phyloP scores from a whole-genome alignment of 1,140 invertebrate species.

The Meteorus sp. region DNA sequence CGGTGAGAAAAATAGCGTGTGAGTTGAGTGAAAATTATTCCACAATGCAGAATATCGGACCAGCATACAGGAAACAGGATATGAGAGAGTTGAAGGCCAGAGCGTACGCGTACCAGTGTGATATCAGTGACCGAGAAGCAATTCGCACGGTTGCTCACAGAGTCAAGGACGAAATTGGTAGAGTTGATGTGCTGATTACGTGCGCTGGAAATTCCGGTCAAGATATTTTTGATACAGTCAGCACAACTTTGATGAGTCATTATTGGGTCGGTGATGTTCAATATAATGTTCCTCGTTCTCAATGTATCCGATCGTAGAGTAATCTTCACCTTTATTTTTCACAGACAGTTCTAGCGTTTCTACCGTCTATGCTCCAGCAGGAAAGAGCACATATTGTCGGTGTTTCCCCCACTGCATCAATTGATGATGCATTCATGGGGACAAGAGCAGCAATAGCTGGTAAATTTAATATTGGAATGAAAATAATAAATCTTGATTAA shows the following conservation, averaged over 20 bases:
- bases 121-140: conserved; percentile 39
- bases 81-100: conserved; percentile 13
- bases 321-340: conserved; percentile 21
- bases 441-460: conserved; percentile 48
- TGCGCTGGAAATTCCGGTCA: conserved; percentile 38
- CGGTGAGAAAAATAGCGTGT: conserved; percentile 34
- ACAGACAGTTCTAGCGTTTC: conserved; percentile 51
- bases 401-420: conserved; percentile 45
- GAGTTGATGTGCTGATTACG: conserved; percentile 52
- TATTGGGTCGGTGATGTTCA: conserved; percentile 45
- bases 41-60: conserved; percentile 27
- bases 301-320: not conserved
- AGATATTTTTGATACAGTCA: conserved; percentile 44
- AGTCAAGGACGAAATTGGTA: conserved; percentile 47
- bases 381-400: conserved; percentile 45
- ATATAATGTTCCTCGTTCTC: conserved; percentile 11
- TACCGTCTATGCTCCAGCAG: conserved; percentile 46
- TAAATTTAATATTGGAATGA: conserved; percentile 25
- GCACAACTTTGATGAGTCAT: conserved; percentile 50
- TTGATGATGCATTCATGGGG: conserved; percentile 42
- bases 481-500: conserved; percentile 3
- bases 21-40: conserved; percentile 32
- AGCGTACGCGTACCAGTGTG: conserved; percentile 43
- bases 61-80: conserved; percentile 32
- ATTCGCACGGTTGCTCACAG: conserved; percentile 41